These are phyloP conservation scores for Hemibagrus wyckioides DNA, from an alignment of 2,113 vertebrate species.

Conservation along the genomic window DNA sequence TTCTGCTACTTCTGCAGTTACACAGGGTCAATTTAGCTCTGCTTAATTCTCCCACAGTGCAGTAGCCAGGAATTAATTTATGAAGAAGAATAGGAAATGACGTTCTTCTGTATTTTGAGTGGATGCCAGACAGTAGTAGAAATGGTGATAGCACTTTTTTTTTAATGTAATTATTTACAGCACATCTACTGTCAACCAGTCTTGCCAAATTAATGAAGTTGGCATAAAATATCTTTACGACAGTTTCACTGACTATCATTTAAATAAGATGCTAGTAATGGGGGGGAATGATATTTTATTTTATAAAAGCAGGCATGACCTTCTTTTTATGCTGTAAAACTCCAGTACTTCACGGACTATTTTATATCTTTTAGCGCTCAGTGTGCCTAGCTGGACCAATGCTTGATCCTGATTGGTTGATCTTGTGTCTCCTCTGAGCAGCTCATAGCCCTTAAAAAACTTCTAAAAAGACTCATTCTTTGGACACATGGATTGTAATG, in stretches of 20 bases:
- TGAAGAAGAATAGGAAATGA: not conserved
- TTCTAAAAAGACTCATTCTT: not conserved
- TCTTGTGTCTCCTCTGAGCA: not conserved
- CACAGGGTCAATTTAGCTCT: not conserved
- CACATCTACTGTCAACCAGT: not conserved
- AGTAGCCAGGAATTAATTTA: not conserved
- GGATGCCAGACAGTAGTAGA: not conserved
- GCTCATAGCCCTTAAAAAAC: not conserved
- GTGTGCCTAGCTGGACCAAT: not conserved
- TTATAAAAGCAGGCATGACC: not conserved
- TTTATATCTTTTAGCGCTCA: not conserved
- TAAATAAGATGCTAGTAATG: not conserved
- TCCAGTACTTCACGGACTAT: not conserved
- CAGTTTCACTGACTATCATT: not conserved
- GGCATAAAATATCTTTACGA: not conserved
- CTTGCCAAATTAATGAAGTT: not conserved
- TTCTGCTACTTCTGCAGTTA: slow-evolving; percentile 2
- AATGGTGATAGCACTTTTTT: not conserved
- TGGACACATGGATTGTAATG: not conserved
- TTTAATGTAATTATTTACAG: not conserved
- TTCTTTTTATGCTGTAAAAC: not conserved
- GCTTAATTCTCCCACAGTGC: not conserved
- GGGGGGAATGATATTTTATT: not conserved
- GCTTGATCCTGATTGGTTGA: slow-evolving; percentile 3
- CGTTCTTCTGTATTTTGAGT: not conserved